Conservation (phyloP, 2,888 invertebrate species). For the Mimas tiliae region DNA sequence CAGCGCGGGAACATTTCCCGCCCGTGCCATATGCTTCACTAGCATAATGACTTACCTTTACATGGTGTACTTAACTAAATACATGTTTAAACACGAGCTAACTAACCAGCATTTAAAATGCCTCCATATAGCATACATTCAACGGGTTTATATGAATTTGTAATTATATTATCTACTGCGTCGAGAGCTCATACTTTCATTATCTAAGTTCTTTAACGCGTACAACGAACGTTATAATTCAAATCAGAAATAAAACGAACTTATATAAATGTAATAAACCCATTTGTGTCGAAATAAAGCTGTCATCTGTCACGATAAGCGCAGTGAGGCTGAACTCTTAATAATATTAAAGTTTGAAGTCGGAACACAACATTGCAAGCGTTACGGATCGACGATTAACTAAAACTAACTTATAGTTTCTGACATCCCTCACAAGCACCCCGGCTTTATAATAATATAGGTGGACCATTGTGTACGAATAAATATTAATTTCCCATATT, state of each 20-base stretch:
- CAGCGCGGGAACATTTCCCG: constrained; percentile 38
- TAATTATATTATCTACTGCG: constrained; percentile 1
- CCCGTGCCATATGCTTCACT: background rate
- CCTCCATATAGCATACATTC: constrained; percentile 34
- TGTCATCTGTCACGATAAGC: background rate
- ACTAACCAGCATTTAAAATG: constrained; percentile 47
- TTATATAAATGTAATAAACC: background rate
- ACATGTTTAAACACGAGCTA: constrained; percentile 58
- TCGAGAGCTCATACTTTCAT: background rate
- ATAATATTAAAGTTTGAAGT: background rate
- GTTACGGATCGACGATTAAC: background rate
- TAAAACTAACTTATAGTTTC: constrained; percentile 7
- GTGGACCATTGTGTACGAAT: constrained; percentile 17
- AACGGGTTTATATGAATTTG: constrained; percentile 2
- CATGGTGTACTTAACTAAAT: constrained; percentile 45
- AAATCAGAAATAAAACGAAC: constrained; percentile 5
- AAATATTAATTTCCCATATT: constrained; percentile 19
- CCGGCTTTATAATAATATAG: background rate
- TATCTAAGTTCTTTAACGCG: constrained; percentile 3
- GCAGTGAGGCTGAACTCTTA: background rate
- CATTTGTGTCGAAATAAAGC: background rate
- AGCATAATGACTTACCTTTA: constrained; percentile 29
- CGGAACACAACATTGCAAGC: constrained; percentile 16
- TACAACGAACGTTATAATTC: background rate
- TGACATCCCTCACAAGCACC: constrained; percentile 7